Evolutionary conservation across 2,888 invertebrate genomes (phyloP).

Genomic region (Carcina quercana): DNA sequence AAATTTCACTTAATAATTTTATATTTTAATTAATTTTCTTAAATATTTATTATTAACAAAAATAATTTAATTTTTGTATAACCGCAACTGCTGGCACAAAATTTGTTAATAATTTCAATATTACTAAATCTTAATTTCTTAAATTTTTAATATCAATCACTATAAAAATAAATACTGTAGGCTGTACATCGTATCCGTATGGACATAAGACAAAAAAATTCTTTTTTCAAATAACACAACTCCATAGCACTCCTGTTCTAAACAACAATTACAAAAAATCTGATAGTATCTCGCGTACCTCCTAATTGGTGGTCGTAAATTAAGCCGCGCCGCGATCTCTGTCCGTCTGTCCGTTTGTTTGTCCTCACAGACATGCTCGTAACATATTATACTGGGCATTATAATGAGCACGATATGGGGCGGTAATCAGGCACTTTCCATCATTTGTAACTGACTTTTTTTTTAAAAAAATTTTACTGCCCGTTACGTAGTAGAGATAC

Average conservation of each 20-base stretch:
- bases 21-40: too few species aligned
- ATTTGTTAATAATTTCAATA: slow-evolving; percentile 73
- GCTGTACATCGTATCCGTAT: too few species aligned
- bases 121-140: slow-evolving; percentile 77
- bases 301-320: slow-evolving; percentile 67
- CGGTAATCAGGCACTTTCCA: too few species aligned
- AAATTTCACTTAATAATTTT: too few species aligned
- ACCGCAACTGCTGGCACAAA: slow-evolving; percentile 83
- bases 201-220: too few species aligned
- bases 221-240: too few species aligned
- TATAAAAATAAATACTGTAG: slow-evolving; percentile 24
- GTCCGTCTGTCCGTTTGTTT: slow-evolving; percentile 31
- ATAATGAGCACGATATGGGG: too few species aligned
- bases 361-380: slow-evolving; percentile 7
- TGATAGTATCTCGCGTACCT: slow-evolving; percentile 48
- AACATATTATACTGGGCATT: too few species aligned
- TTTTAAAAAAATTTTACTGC: too few species aligned
- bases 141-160: slow-evolving; percentile 73
- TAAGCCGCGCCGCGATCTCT: slow-evolving; percentile 24
- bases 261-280: slow-evolving; percentile 23
- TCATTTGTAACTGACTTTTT: too few species aligned
- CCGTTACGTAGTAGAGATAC: too few species aligned
- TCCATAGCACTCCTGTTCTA: slow-evolving; percentile 23
- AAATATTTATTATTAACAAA: too few species aligned
- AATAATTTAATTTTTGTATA: slow-evolving; percentile 76